A percentile compares a stretch with the other conserved stretches of the same genome.
These are phyloP conservation scores for Slavum lentiscoides DNA, from an alignment of 2,888 invertebrate species.

Conservation along the genomic window DNA sequence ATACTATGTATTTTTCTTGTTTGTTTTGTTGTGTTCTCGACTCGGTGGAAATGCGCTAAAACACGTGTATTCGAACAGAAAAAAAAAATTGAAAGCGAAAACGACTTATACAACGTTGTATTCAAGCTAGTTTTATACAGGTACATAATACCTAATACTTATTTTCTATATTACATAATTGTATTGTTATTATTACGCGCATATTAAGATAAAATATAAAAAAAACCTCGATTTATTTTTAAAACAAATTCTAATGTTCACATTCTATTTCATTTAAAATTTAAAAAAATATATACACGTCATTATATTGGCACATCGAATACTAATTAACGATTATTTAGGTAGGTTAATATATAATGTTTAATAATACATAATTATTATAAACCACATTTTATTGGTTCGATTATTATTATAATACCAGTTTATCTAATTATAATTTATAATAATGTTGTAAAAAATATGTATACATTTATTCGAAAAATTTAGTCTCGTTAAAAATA, in stretches of 20 bases:
- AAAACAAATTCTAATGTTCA: too few species aligned
- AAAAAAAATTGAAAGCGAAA: background rate
- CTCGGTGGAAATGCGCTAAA: too few species aligned
- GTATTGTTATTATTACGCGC: too few species aligned
- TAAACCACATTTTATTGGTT: background rate
- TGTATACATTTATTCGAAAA: background rate
- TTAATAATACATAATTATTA: background rate
- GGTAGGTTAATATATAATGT: background rate
- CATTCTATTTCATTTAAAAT: too few species aligned
- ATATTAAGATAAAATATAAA: too few species aligned
- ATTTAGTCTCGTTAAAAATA: background rate
- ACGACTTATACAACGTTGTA: background rate
- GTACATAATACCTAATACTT: too few species aligned
- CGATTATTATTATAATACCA: background rate
- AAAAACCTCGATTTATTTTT: too few species aligned
- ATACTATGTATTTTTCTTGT: too few species aligned
- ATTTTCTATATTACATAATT: too few species aligned
- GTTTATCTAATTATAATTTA: background rate
- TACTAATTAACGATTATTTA: background rate
- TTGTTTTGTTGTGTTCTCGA: too few species aligned
- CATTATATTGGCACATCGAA: too few species aligned
- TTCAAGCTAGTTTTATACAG: background rate
- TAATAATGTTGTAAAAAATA: background rate
- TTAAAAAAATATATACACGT: too few species aligned
- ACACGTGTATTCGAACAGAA: background rate